A percentile compares a stretch with the other conserved stretches of the same genome.
Evolutionary conservation across 2,888 invertebrate genomes (phyloP).

Genomic region (Chrysotoxum bicinctum): DNA sequence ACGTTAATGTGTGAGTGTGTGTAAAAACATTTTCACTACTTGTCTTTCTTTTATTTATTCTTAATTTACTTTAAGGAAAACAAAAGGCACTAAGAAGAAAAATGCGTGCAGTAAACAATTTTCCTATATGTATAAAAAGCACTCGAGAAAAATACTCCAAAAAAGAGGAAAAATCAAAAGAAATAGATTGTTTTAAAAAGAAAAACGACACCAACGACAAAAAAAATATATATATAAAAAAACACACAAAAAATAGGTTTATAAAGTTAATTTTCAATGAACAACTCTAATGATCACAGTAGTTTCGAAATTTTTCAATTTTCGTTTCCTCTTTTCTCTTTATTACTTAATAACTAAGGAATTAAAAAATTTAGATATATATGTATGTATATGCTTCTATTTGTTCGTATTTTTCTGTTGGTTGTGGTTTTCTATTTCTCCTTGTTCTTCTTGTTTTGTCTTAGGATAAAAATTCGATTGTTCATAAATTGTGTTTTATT

Average conservation of each 20-base stretch:
- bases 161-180: slow-evolving; percentile 20
- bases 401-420: slow-evolving; percentile 39
- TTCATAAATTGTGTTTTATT: slow-evolving; percentile 29
- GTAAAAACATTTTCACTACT: slow-evolving; percentile 22
- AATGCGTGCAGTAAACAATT: slow-evolving; percentile 25
- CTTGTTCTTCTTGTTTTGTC: slow-evolving; percentile 3
- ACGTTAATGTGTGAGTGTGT: not conserved
- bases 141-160: slow-evolving; percentile 41
- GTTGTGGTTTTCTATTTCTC: not conserved
- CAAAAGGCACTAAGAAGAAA: slow-evolving; percentile 57
- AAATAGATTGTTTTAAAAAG: not conserved
- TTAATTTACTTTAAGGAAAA: slow-evolving; percentile 30
- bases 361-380: slow-evolving; percentile 52
- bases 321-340: slow-evolving; percentile 46
- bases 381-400: slow-evolving; percentile 29
- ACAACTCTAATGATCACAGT: slow-evolving; percentile 73
- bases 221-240: slow-evolving; percentile 18
- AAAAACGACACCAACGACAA: slow-evolving; percentile 50
- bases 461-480: slow-evolving; percentile 54
- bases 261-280: slow-evolving; percentile 71
- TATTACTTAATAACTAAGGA: slow-evolving; percentile 54
- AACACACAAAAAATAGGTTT: slow-evolving; percentile 21
- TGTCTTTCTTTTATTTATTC: slow-evolving; percentile 19
- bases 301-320: slow-evolving; percentile 69
- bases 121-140: slow-evolving; percentile 35